Conservation (phyloP, 2,113 vertebrate species). For the Actenoides hombroni region DNA sequence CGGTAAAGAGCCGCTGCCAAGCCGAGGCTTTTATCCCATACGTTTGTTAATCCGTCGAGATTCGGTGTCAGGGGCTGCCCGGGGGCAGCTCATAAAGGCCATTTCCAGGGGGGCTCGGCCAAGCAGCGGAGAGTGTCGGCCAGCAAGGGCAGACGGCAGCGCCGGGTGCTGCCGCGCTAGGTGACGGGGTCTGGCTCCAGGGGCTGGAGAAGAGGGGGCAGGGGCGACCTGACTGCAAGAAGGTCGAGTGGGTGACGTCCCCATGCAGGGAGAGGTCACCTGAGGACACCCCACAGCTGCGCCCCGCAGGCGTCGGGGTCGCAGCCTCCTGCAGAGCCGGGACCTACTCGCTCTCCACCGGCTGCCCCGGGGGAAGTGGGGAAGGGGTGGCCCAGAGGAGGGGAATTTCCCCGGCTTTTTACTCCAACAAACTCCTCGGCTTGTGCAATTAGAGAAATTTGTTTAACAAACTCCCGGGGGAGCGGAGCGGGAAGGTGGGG, state of each 20-base stretch:
- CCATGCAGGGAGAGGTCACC: not conserved
- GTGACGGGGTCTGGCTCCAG: not conserved
- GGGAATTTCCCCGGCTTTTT: slow-evolving; percentile 51
- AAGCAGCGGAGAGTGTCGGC: not conserved
- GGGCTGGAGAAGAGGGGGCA: not conserved
- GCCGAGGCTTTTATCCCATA: slow-evolving; percentile 8
- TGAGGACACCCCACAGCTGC: slow-evolving; percentile 44
- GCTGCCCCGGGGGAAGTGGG: not conserved
- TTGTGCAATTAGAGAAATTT: slow-evolving; percentile 66
- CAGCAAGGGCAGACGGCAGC: not conserved
- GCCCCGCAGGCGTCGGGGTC: not conserved
- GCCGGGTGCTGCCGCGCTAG: not conserved
- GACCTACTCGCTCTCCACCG: not conserved
- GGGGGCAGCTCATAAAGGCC: not conserved
- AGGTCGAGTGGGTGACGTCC: not conserved
- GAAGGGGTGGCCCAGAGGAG: slow-evolving; percentile 44
- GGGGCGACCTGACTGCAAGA: not conserved
- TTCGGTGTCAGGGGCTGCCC: slow-evolving; percentile 26
- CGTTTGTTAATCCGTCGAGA: not conserved
- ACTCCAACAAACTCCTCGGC: slow-evolving; percentile 15
- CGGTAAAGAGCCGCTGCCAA: not conserved
- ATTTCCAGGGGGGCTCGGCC: not conserved
- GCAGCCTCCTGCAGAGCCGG: not conserved
- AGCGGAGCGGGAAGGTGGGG: slow-evolving; percentile 50
- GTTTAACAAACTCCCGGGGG: slow-evolving; percentile 63